Conservation (phyloP, 64 coral and sea anemone species). For the Astreopora myriophthalma region DNA sequence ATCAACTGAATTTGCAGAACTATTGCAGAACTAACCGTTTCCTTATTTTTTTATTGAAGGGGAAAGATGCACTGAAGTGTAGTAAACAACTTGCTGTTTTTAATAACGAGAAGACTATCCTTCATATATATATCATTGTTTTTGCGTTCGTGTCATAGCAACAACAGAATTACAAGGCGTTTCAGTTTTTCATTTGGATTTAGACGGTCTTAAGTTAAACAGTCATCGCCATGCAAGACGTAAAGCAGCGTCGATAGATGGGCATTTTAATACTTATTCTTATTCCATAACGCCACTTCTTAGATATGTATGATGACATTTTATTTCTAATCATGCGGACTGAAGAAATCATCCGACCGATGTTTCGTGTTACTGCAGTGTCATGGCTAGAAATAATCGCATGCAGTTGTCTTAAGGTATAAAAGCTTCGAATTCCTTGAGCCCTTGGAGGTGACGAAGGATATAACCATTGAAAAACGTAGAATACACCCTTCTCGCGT, state of each 20-base stretch:
- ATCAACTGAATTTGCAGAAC: neutral
- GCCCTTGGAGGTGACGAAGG: neutral
- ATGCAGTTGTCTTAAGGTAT: neutral
- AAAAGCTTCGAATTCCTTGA: too few relatives aligned
- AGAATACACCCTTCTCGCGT: too few relatives aligned
- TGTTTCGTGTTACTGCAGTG: neutral
- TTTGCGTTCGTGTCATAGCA: neutral
- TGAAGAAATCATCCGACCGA: neutral
- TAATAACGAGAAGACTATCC: too few relatives aligned
- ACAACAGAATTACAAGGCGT: neutral
- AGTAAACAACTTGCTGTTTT: neutral
- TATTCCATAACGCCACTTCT: neutral
- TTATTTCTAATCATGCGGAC: neutral
- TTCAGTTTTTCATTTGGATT: neutral
- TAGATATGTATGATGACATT: neutral
- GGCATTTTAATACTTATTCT: neutral
- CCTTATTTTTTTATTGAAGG: slow-evolving; percentile 18
- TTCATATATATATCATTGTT: neutral
- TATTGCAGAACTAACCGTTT: neutral
- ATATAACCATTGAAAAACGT: too few relatives aligned
- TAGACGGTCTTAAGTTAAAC: neutral
- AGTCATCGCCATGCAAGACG: neutral
- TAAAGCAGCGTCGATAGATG: neutral
- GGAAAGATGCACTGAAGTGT: slow-evolving; percentile 67
- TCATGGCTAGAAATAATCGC: neutral